Evolutionary conservation across 1,140 invertebrate genomes (phyloP).

Genomic region (Cherax quadricarinatus): DNA sequence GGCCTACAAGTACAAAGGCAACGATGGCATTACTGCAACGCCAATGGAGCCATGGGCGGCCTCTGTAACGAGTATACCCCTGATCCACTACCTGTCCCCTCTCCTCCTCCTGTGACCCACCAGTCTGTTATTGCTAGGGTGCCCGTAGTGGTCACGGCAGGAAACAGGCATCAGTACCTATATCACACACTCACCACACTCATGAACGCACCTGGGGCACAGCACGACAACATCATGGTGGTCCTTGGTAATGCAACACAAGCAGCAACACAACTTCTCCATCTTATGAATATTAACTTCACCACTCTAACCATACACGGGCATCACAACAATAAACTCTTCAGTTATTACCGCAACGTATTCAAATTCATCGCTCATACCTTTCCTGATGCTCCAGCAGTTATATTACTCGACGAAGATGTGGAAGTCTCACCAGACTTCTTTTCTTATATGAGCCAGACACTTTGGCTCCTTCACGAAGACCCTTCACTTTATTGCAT

Average conservation of each 20-base stretch:
- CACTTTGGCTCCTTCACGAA: constrained; percentile 80
- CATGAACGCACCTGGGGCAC: constrained; percentile 45
- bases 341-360: constrained; percentile 56
- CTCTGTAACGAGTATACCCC: constrained; percentile 55
- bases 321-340: constrained; percentile 39
- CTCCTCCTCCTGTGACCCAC: constrained; percentile 29
- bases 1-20: not conserved
- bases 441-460: constrained; percentile 83
- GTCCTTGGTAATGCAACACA: constrained; percentile 54
- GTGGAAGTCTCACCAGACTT: constrained; percentile 83
- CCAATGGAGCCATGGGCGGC: constrained; percentile 57
- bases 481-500: constrained; percentile 82
- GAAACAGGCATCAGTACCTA: constrained; percentile 60
- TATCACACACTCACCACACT: constrained; percentile 60
- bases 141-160: constrained; percentile 61
- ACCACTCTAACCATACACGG: constrained; percentile 45
- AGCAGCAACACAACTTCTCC: constrained; percentile 47
- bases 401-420: constrained; percentile 83
- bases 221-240: constrained; percentile 40
- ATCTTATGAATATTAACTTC: constrained; percentile 50
- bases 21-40: constrained; percentile 52
- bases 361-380: constrained; percentile 44
- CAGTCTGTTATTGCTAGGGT: constrained; percentile 50
- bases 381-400: constrained; percentile 73
- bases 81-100: constrained; percentile 44